Conservation (phyloP, 1,140 invertebrate genomes). For the Saccostrea cuccullata region DNA sequence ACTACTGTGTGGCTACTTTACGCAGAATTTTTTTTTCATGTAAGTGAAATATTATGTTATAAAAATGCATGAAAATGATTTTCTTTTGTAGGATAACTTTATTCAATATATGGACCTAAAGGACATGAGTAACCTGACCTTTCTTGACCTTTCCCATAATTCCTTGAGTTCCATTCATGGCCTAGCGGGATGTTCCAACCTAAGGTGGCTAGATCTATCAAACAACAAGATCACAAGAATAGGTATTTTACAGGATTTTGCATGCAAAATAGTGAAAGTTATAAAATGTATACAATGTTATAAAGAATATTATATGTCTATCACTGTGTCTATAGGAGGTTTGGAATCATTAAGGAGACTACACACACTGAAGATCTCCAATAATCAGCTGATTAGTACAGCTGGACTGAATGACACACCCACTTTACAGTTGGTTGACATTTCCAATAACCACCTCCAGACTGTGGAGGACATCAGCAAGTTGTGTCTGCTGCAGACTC, state of each 20-base stretch:
- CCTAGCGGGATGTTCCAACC: constrained; percentile 70
- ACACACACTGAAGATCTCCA: constrained; percentile 68
- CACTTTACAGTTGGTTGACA: constrained; percentile 70
- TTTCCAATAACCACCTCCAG: constrained; percentile 73
- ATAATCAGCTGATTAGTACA: constrained; percentile 74
- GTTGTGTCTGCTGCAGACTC: constrained; percentile 67
- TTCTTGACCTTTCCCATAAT: constrained; percentile 72
- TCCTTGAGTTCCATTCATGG: constrained; percentile 73
- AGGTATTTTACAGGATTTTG: constrained; percentile 59
- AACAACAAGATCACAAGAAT: constrained; percentile 73
- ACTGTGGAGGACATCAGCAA: constrained; percentile 66
- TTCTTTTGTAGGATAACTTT: constrained; percentile 67
- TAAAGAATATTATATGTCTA: background rate
- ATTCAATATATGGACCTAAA: constrained; percentile 73
- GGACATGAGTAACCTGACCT: constrained; percentile 66
- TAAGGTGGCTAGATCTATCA: constrained; percentile 72
- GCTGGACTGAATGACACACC: constrained; percentile 66
- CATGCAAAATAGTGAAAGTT: no score
- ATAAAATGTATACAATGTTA: no score
- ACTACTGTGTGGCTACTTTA: background rate
- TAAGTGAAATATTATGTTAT: no score
- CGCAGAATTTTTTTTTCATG: no score
- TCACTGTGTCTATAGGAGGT: constrained; percentile 61
- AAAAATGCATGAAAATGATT: no score
- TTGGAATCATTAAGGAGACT: constrained; percentile 66